Base-by-base conservation (phyloP, 2,888 invertebrate genomes). In the Drosophila nr. fundita region DNA sequence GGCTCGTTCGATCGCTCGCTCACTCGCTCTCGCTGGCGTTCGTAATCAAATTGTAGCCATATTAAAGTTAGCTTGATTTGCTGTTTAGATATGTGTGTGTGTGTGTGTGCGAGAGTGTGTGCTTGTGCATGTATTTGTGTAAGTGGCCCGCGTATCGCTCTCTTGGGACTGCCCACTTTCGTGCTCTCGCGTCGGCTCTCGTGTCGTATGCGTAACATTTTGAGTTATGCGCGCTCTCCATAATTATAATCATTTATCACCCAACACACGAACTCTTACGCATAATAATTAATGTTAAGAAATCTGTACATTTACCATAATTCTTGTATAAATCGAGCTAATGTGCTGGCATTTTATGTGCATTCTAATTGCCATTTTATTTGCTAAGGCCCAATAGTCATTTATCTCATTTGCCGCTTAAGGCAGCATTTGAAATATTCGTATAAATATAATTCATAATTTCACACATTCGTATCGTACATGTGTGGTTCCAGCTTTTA, bases 161-260 rank as follows among this genome's bases (percentile, higher is more conserved):
- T 81, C 85, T 75, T 73, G 91, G 90, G 87, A 91, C 91, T 64
- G 91, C 91, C 91, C 91, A 89, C 89, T 91, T 90, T 84, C 21
- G 55, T 64, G 61, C 64, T 65, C 70, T 63, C 45, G 48, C 55
- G 48, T 36, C 21, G 82, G 82, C 72, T 61, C 61, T 63, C 73
- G 69, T 48, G 71, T 70, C 89, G 85, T 86, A 89, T 89, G 85
- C 89, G 80, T 83, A 87, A 89, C 58, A 45, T 80, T 79, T 74
- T 60, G 38, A 73, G 54, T 59, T 79, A 58, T 68, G 61, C 29
- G 24, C 69, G 52, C 68, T 71, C 34, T 67, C 74, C 64, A 76
- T 72, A 77, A 76, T 83, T 78, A 74, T 62, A 78, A 87, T 72
- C 60, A 80, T 64, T 82, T 80, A 80, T 75, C 80, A 74, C 34